A percentile compares a stretch with the other conserved stretches of the same genome.
Conservation (phyloP, 1,140 invertebrate species). For the Dinoponera quadriceps region DNA sequence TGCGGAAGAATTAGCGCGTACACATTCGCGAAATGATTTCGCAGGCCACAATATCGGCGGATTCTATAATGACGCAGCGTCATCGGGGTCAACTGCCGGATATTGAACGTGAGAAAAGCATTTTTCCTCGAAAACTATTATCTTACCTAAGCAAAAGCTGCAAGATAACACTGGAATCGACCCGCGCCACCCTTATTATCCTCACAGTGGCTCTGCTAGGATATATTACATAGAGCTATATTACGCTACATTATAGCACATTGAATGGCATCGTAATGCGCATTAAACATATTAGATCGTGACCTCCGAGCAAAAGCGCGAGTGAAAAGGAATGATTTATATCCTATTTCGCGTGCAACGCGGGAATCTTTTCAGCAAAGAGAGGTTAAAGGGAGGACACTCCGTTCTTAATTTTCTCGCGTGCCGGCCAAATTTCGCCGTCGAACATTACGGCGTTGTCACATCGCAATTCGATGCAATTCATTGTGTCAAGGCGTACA, state of each 20-base stretch:
- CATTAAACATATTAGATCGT: slow-evolving; percentile 64
- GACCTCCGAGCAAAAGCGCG: slow-evolving; percentile 37
- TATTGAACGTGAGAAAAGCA: slow-evolving; percentile 22
- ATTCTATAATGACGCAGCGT: slow-evolving; percentile 4
- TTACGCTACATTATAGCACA: slow-evolving; percentile 43
- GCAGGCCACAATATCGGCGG: background rate
- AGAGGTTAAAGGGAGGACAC: background rate
- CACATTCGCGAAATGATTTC: background rate
- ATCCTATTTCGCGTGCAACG: slow-evolving; percentile 15
- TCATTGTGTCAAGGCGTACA: too few relatives aligned
- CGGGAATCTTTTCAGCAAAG: slow-evolving; percentile 21
- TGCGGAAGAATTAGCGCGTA: background rate
- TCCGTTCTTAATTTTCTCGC: slow-evolving; percentile 41
- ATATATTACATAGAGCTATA: slow-evolving; percentile 26
- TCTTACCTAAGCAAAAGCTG: slow-evolving; percentile 39
- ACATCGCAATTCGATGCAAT: too few relatives aligned
- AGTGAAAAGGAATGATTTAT: slow-evolving; percentile 59
- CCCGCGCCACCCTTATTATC: slow-evolving; percentile 50
- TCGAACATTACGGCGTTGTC: too few relatives aligned
- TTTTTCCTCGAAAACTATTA: slow-evolving; percentile 47
- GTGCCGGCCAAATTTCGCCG: too few relatives aligned
- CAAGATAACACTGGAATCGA: slow-evolving; percentile 47
- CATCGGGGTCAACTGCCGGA: background rate
- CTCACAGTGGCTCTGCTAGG: slow-evolving; percentile 9
- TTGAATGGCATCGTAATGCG: slow-evolving; percentile 57